Evolutionary conservation across 2,888 invertebrate species (phyloP).

Genomic region (Cremastinae sp.): DNA sequence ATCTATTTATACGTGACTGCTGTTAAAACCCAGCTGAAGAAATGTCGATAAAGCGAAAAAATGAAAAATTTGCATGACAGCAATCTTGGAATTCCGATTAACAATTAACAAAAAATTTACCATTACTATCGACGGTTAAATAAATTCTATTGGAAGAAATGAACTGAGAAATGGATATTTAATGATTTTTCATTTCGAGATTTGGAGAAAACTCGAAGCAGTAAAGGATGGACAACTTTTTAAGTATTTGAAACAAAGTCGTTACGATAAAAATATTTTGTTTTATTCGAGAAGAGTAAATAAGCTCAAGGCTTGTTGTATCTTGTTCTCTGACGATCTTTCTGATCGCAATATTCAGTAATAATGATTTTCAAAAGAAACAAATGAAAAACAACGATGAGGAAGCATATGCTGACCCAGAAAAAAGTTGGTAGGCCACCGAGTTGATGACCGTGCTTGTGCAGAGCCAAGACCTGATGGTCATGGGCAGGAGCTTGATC

Average conservation of each 20-base stretch:
- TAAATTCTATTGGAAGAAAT: too few species aligned
- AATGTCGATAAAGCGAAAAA: too few species aligned
- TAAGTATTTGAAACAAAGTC: conserved; percentile 50
- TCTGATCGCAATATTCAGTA: conserved; percentile 91
- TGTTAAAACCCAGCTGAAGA: conserved; percentile 40
- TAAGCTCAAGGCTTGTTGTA: conserved; percentile 85
- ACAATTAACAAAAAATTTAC: too few species aligned
- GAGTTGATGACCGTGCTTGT: conserved; percentile 93
- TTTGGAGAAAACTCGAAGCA: too few species aligned
- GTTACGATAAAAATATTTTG: conserved; percentile 51
- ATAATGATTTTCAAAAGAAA: conserved; percentile 95
- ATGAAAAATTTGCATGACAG: too few species aligned
- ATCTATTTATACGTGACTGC: conserved; percentile 56
- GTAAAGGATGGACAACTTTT: background rate
- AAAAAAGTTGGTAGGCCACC: conserved; percentile 95
- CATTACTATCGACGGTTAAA: too few species aligned
- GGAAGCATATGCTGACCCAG: conserved; percentile 93
- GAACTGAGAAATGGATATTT: too few species aligned
- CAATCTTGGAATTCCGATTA: too few species aligned
- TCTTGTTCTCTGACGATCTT: conserved; percentile 85
- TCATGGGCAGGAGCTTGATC: conserved; percentile 95
- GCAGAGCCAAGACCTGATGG: conserved; percentile 93
- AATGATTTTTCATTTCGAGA: too few species aligned
- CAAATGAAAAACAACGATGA: conserved; percentile 94
- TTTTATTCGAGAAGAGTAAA: conserved; percentile 37